phyloP scores from a whole-genome alignment of 2,888 invertebrate species.

The Eristalis arbustorum region DNA sequence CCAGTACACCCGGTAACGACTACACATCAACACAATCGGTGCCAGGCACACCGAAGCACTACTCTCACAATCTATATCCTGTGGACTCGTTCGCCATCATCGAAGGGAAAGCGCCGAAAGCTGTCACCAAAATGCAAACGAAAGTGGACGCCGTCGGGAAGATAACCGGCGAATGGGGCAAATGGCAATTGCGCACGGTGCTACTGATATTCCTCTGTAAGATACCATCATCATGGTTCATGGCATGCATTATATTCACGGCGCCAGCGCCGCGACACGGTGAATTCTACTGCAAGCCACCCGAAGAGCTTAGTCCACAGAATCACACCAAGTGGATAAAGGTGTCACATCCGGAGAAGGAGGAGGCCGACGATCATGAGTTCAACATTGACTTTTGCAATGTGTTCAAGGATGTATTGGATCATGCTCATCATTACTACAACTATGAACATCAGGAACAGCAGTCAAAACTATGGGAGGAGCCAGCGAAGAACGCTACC shows the following conservation, averaged over 20 bases:
- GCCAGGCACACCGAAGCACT: conserved; percentile 66
- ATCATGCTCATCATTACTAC: conserved; percentile 79
- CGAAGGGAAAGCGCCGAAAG: conserved; percentile 75
- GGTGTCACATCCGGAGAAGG: conserved; percentile 79
- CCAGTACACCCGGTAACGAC: conserved; percentile 38
- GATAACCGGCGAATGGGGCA: conserved; percentile 80
- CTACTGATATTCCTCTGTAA: conserved; percentile 80
- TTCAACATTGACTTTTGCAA: conserved; percentile 80
- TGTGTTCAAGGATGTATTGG: conserved; percentile 78
- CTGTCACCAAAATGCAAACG: conserved; percentile 76
- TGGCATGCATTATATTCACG: conserved; percentile 81
- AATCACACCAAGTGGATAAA: conserved; percentile 80
- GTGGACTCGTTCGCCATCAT: conserved; percentile 76
- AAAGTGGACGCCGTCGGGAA: conserved; percentile 80
- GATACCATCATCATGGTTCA: conserved; percentile 81
- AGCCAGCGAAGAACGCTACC: conserved; percentile 76
- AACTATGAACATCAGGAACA: conserved; percentile 75
- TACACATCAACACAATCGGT: conserved; percentile 49
- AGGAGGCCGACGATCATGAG: conserved; percentile 78
- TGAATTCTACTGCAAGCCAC: conserved; percentile 81
- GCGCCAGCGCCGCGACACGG: conserved; percentile 80
- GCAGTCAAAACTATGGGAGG: conserved; percentile 77
- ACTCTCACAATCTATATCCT: conserved; percentile 75
- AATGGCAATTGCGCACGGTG: conserved; percentile 80
- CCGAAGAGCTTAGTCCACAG: conserved; percentile 74